phyloP scores from a whole-genome alignment of 2,797 vertebrate species.

The Dermochelys coriacea region DNA sequence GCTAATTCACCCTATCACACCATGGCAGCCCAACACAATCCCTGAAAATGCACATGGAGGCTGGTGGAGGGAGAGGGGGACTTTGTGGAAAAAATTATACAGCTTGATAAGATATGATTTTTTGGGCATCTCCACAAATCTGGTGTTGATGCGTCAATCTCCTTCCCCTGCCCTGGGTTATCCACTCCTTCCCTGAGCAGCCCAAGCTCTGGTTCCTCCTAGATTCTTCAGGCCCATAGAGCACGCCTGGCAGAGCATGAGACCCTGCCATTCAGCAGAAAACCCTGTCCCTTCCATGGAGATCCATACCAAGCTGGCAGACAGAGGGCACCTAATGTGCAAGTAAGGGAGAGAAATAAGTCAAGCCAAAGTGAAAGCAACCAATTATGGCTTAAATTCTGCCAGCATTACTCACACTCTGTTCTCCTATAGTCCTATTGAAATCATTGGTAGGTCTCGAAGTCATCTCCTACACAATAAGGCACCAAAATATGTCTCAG shows the following conservation, averaged over 20 bases:
- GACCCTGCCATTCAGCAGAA: not conserved
- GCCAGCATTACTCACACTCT: not conserved
- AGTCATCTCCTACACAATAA: not conserved
- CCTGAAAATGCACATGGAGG: no score
- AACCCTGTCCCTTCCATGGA: not conserved
- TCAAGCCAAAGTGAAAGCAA: not conserved
- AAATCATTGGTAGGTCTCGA: not conserved
- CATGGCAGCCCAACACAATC: no score
- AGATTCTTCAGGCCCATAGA: not conserved
- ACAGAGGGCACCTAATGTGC: not conserved
- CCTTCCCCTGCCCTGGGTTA: no score
- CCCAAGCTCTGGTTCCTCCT: not conserved
- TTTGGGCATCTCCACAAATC: no score
- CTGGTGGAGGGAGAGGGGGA: no score
- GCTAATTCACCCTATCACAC: not conserved
- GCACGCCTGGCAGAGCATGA: not conserved
- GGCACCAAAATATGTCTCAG: not conserved
- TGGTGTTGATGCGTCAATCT: no score
- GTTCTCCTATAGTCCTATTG: not conserved
- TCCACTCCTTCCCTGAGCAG: not conserved
- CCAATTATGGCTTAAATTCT: not conserved
- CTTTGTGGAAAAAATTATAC: no score
- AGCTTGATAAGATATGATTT: no score
- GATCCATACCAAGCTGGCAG: not conserved
- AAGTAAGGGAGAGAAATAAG: not conserved